Evolutionary conservation across 2,888 invertebrate species (phyloP).

Genomic region (Ophonus ardosiacus): DNA sequence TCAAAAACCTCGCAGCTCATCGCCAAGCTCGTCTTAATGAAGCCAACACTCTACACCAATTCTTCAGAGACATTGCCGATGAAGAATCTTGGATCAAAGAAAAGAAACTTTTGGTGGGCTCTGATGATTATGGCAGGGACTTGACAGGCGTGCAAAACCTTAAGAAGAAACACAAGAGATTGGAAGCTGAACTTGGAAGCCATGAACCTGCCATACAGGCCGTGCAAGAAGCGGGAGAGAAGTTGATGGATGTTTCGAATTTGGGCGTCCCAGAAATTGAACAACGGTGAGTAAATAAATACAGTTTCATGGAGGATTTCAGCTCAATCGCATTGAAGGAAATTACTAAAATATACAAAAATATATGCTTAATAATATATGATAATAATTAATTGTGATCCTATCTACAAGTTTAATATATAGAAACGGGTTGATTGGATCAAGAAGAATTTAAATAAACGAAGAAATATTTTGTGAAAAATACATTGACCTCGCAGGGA

Average conservation of each 20-base stretch:
- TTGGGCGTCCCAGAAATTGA: slow-evolving; percentile 95
- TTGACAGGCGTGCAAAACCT: slow-evolving; percentile 98
- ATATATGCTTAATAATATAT: no score
- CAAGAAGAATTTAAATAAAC: no score
- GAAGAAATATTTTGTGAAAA: no score
- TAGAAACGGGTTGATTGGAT: no score
- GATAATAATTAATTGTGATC: no score
- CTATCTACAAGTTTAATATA: no score
- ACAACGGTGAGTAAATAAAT: slow-evolving; percentile 77
- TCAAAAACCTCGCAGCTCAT: slow-evolving; percentile 94
- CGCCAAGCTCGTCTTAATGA: slow-evolving; percentile 95
- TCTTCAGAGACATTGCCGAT: slow-evolving; percentile 99
- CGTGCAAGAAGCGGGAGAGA: slow-evolving; percentile 92
- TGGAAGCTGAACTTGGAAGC: slow-evolving; percentile 98
- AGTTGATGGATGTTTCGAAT: slow-evolving; percentile 96
- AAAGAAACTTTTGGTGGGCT: slow-evolving; percentile 97
- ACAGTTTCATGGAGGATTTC: no score
- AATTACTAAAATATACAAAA: no score
- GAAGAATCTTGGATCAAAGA: slow-evolving; percentile 99
- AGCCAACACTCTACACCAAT: slow-evolving; percentile 98
- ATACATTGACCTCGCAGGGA: no score
- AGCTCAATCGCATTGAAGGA: no score
- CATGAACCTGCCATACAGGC: slow-evolving; percentile 98
- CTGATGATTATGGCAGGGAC: slow-evolving; percentile 99
- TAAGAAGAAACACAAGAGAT: slow-evolving; percentile 98